Evolutionary conservation across 1,140 invertebrate genomes (phyloP), one percentile per base, ranked within the genome.

Genomic region (Eciton burchellii): DNA sequence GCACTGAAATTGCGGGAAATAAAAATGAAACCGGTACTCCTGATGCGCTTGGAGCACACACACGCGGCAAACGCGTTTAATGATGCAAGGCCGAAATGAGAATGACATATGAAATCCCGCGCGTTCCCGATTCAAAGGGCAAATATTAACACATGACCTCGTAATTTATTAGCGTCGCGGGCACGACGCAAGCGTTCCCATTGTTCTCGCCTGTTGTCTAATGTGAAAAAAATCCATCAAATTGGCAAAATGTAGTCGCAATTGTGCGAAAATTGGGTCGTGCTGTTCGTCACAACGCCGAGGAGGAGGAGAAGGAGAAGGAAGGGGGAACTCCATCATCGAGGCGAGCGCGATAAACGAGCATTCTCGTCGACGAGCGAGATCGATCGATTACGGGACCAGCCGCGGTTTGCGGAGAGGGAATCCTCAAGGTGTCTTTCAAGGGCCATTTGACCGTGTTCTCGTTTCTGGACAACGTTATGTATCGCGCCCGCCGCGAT

Each of bases 131-230:
- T 49, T 56, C 12, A 68, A 56, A 77, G 45, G 24, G 35, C 49
- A 56, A 77, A 79, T 79, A 68, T 79, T 45, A 68, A 70, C 49
- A 79, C 16, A 21, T 19, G 49, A 77, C 47, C 11, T 52, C 65
- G 16, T 79, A 56, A 79, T 79, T 70, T 70, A 56, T 70, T 68
- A n/a, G 21, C 35, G 29, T 68, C 54, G 63, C 74, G n/a, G 26
- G 16, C 11, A 16, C 24, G n/a, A 16, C 41, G 52, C 49, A 56
- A 79, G 70, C 63, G 41, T 79, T 43, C 24, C 74, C 45, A 79
- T 70, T 79, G 63, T 79, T 70, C 9, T 21, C 74, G 1, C 35
- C 2, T 26, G n/a, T 70, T 26, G n/a, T 70, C 66, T 56, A 56
- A 54, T 19, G 12, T 43, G 56, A 35, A 35, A n/a, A 35, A 6